phyloP scores from a whole-genome alignment of 2,113 vertebrate genomes.

The Engraulis encrasicolus region DNA sequence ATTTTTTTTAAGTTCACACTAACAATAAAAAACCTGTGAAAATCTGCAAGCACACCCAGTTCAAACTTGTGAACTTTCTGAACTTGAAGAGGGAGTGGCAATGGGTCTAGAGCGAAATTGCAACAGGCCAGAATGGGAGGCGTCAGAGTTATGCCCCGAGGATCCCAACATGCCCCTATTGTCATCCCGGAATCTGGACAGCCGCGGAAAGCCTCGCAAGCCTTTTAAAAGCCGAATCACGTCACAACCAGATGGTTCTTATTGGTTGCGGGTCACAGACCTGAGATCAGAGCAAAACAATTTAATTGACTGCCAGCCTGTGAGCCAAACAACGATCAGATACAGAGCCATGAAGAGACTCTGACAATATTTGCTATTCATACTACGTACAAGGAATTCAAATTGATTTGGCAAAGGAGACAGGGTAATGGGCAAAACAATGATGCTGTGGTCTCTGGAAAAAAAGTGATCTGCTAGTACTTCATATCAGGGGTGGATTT shows the following conservation, averaged over 20 bases:
- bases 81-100: not conserved
- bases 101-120: not conserved
- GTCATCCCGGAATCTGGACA: not conserved
- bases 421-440: not conserved
- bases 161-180: not conserved
- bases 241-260: not conserved
- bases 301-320: not conserved
- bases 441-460: not conserved
- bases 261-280: not conserved
- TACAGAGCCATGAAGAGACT: not conserved
- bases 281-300: not conserved
- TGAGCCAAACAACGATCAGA: not conserved
- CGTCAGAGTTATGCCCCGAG: not conserved
- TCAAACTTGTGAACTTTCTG: not conserved
- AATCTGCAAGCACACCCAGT: not conserved
- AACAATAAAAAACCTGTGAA: not conserved
- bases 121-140: not conserved
- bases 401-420: not conserved
- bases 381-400: not conserved
- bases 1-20: too few relatives aligned
- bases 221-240: not conserved
- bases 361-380: not conserved
- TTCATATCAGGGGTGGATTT: too few relatives aligned
- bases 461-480: not conserved
- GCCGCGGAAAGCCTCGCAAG: not conserved